Percentiles rank a stretch among this genome's conserved stretches.
Evolutionary conservation across 2,888 invertebrate species (phyloP).

Genomic region (Tetragnatha montana): DNA sequence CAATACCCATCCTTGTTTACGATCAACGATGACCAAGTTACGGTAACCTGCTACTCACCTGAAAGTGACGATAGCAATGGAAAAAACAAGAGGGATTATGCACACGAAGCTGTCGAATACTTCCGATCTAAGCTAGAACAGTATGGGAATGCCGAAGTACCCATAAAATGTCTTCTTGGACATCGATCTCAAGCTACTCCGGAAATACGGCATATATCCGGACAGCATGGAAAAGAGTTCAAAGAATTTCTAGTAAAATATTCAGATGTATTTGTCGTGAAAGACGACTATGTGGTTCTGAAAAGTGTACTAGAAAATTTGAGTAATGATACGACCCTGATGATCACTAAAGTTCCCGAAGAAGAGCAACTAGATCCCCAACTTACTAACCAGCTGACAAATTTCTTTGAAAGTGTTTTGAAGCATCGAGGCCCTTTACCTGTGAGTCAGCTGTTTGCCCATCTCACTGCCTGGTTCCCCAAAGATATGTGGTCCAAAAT

Average conservation of each 20-base stretch:
- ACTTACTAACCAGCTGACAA: slow-evolving; percentile 73
- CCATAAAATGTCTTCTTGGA: slow-evolving; percentile 95
- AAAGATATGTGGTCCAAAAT: slow-evolving; percentile 88
- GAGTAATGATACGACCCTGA: slow-evolving; percentile 72
- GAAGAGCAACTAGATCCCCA: slow-evolving; percentile 73
- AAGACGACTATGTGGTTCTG: slow-evolving; percentile 89
- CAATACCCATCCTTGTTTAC: slow-evolving; percentile 97
- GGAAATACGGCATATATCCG: slow-evolving; percentile 96
- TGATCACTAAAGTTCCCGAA: slow-evolving; percentile 72
- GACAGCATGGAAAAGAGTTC: slow-evolving; percentile 95
- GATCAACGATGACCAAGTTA: slow-evolving; percentile 87
- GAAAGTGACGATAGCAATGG: slow-evolving; percentile 70
- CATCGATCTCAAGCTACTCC: slow-evolving; percentile 90
- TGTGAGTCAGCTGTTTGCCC: slow-evolving; percentile 90
- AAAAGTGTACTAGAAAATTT: slow-evolving; percentile 76
- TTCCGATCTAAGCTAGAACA: slow-evolving; percentile 96
- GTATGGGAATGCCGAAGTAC: slow-evolving; percentile 97
- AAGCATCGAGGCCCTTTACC: slow-evolving; percentile 81
- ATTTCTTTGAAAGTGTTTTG: slow-evolving; percentile 72
- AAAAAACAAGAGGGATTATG: slow-evolving; percentile 83
- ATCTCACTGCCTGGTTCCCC: slow-evolving; percentile 84
- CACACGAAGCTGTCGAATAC: slow-evolving; percentile 97
- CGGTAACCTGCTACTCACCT: slow-evolving; percentile 73
- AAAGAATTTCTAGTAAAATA: slow-evolving; percentile 90
- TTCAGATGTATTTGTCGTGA: slow-evolving; percentile 88